These are phyloP conservation scores for Phlogophora meticulosa DNA, from an alignment of 2,888 invertebrate species.

Conservation along the genomic window DNA sequence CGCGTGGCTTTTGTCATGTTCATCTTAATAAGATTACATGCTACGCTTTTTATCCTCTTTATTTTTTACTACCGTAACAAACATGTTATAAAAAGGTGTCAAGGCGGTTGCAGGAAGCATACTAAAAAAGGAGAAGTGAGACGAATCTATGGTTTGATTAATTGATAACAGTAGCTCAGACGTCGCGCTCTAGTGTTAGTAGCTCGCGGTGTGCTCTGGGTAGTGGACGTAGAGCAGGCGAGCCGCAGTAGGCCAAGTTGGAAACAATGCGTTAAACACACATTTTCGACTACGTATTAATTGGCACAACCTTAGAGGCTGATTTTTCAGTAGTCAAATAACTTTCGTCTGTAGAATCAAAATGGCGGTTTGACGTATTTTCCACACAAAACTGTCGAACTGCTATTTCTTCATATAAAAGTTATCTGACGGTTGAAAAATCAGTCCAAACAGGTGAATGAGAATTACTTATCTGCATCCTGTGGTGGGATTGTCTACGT, in stretches of 20 bases:
- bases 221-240: constrained; percentile 19
- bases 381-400: too few relatives aligned
- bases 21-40: not conserved
- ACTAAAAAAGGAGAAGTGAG: constrained; percentile 75
- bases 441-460: too few relatives aligned
- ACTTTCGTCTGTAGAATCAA: too few relatives aligned
- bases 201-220: constrained; percentile 64
- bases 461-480: too few relatives aligned
- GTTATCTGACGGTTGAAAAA: too few relatives aligned
- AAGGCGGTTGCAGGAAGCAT: constrained; percentile 51
- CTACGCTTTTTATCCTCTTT: constrained; percentile 10
- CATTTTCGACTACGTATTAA: not conserved
- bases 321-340: too few relatives aligned
- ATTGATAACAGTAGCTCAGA: constrained; percentile 82
- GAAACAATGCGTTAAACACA: not conserved
- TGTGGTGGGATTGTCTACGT: too few relatives aligned
- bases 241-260: constrained; percentile 41
- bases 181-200: constrained; percentile 64
- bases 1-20: constrained; percentile 5
- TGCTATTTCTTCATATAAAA: too few relatives aligned
- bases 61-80: constrained; percentile 14
- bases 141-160: constrained; percentile 78
- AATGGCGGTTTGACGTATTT: too few relatives aligned
- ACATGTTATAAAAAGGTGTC: constrained; percentile 42
- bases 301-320: not conserved